Base-by-base conservation (phyloP, 2,888 invertebrate species). In the Tenthredo notha region DNA sequence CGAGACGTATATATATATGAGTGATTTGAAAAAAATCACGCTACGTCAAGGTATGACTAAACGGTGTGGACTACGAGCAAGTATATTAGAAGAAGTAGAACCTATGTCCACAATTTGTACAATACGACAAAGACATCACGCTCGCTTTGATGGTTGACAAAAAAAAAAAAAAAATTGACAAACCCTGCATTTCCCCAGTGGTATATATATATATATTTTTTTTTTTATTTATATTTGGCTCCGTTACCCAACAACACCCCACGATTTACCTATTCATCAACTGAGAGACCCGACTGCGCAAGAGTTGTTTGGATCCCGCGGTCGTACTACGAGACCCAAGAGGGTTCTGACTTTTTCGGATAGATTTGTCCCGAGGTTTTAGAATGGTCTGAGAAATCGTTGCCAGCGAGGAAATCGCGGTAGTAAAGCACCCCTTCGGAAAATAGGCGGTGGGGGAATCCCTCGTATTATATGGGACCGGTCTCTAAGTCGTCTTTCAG, bases 381-480 rank as follows among this genome's bases (percentile, higher is more conserved):
- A 86, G 86, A 88, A 89, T 86, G 89, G 89, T 87, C 86, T 86
- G 88, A 87, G 88, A 88, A 89, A 88, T 89, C 88, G 89, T 88
- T 86, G 87, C 85, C 86, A 86, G 85, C 70, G 84, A 77, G 87
- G 85, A 88, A 77, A 83, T 83, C 83, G 83, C 47, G 47, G 83
- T 40, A 83, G 83, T 70, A 70, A 83, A 65, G 67, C 70, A 83
- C 83, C 83, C 83, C 70, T 47, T 70, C 33, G 83, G 40, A 61
- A 61, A 61, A 61, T 37, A n/a, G 61, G 61, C 80, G 61, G 37
- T 40, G 58, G 80, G 80, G 37, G 80, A 40, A 80, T 58, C 80
- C 61, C 61, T 80, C 40, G 61, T 61, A 80, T 80, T 80, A 80
- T 80, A 83, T 83, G 67, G 83, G 83, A 67, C 47, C 83, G 83